Evolutionary conservation across 2,797 vertebrate genomes (phyloP).

Genomic region (Coilia nasus): DNA sequence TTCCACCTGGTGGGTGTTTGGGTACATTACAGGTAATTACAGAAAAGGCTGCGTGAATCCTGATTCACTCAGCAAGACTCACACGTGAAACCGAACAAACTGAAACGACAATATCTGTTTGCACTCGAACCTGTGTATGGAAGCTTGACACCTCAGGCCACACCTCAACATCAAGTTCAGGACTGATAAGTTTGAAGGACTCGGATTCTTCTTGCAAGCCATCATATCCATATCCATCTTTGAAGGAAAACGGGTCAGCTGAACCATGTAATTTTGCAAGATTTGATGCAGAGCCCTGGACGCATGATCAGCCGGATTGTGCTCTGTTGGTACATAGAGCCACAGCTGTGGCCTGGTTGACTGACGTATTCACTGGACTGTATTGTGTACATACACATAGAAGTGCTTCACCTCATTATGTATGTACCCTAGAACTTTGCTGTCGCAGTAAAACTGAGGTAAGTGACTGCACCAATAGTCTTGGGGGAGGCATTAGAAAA

Average conservation of each 20-base stretch:
- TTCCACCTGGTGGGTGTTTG: too few relatives aligned
- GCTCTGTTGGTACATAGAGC: conserved; percentile 10
- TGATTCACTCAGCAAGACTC: too few relatives aligned
- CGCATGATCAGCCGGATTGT: conserved; percentile 1
- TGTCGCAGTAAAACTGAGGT: not conserved
- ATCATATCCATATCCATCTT: not conserved
- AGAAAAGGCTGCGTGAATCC: too few relatives aligned
- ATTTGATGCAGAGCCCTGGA: not conserved
- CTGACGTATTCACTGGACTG: not conserved
- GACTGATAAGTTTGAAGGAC: too few relatives aligned
- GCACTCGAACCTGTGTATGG: too few relatives aligned
- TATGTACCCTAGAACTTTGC: conserved; percentile 31
- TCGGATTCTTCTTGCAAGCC: not conserved
- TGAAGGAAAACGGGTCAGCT: too few relatives aligned
- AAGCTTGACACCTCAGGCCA: too few relatives aligned
- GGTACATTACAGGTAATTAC: too few relatives aligned
- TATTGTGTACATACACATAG: conserved; percentile 13
- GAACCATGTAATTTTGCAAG: not conserved
- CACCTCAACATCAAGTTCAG: too few relatives aligned
- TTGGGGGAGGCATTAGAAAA: not conserved
- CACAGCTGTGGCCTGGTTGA: not conserved
- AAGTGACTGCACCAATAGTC: conserved; percentile 25
- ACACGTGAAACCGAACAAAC: too few relatives aligned
- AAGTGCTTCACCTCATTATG: not conserved
- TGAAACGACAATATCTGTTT: too few relatives aligned